Evolutionary conservation across 1,140 invertebrate species (phyloP).

Genomic region (Brachionus rubens): DNA sequence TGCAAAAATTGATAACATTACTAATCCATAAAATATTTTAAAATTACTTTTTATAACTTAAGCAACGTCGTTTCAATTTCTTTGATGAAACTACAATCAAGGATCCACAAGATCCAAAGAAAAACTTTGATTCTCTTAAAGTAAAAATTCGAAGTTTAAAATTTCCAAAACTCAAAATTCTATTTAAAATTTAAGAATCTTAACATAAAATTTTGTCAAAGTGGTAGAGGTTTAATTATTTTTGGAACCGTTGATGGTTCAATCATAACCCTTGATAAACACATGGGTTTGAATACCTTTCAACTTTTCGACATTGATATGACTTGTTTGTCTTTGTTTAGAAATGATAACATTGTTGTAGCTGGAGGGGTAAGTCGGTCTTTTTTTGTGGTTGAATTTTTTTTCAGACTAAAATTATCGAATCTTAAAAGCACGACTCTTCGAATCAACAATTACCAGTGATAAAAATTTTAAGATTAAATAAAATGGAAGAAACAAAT

Average conservation of each 20-base stretch:
- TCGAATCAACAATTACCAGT: neutral
- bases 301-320: conserved; percentile 41
- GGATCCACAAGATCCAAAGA: conserved; percentile 26
- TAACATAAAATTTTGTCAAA: conserved; percentile 41
- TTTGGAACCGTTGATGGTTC: conserved; percentile 39
- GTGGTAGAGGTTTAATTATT: conserved; percentile 29
- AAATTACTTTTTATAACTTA: neutral
- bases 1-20: neutral
- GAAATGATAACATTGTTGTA: conserved; percentile 35
- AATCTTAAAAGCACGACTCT: conserved; percentile 45
- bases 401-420: too few relatives aligned
- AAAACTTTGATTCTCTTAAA: conserved; percentile 44
- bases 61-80: conserved; percentile 46
- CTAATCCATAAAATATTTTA: neutral
- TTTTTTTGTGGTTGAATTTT: too few relatives aligned
- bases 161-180: neutral
- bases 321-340: conserved; percentile 22
- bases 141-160: neutral
- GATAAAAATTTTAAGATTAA: conserved; percentile 13
- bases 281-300: conserved; percentile 20
- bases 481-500: conserved; percentile 42
- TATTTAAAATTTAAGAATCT: conserved; percentile 2
- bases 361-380: conserved; percentile 20
- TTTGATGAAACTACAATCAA: conserved; percentile 26
- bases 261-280: conserved; percentile 32